Evolutionary conservation across 2,113 vertebrate genomes (phyloP), one percentile per base, ranked within the genome.

Genomic region (Eulemur rufifrons): DNA sequence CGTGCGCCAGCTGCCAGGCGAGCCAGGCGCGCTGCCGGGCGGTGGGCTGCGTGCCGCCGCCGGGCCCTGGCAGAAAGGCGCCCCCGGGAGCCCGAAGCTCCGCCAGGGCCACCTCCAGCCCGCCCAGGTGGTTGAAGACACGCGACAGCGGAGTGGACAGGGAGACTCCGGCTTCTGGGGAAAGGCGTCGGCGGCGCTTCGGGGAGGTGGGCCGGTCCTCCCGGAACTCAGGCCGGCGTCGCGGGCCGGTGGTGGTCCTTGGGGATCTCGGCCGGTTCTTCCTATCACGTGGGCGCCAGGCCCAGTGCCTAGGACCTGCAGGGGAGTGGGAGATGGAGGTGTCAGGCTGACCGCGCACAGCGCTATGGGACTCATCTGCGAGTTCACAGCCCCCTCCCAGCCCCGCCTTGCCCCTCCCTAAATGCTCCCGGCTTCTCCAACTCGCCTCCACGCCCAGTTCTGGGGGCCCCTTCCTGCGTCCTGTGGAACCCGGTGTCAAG

Each of bases 1-100:
- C 54, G 34, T 86, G 89, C 2, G 23, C 7, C 89, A 96, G 52
- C 45, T 95, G 92, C 93, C 96, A 96, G 34, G 32, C 3, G 52
- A 96, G 90, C 93, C 96, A 96, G 69, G 95, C 74, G 25, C 90
- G 63, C 54, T 95, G 96, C 1, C 17, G 23, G 6, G 56, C 63
- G 0, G 4, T 5, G 39, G 91, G 83, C 71, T 91, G 21, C 3
- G 2, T 37, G 76, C 52, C 2, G 12, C 52, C 4, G 0, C 25
- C 3, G 2, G 69, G 3, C 82, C 3, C 56, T 0, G 0, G 32
- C 39, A 93, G 63, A 63, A 91, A 95, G 63, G 93, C 93, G 3
- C 86, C 95, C n/a, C 95, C 93, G 0, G 84, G 84, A 14, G 37
- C 45, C 15, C 13, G 32, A 63, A 95, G 69, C 32, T 91, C 68